These are phyloP conservation scores for Eupithecia subumbrata DNA, from an alignment of 2,888 invertebrate genomes.

Conservation along the genomic window DNA sequence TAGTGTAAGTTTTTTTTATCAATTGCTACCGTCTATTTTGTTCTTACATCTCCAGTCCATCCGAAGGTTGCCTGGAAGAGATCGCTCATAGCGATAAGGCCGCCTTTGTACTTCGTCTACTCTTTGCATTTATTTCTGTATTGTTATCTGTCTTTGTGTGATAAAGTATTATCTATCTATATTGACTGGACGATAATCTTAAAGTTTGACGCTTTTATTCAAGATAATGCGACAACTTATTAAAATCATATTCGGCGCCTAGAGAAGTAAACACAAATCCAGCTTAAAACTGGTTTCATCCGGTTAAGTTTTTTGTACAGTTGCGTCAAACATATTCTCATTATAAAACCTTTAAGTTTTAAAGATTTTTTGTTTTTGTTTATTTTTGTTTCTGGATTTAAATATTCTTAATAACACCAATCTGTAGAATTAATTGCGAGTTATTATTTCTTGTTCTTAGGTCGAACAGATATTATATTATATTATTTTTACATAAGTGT, in stretches of 20 bases:
- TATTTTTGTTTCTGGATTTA: neutral
- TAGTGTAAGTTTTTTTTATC: too few species aligned
- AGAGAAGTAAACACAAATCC: neutral
- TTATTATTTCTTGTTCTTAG: neutral
- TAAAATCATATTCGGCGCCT: neutral
- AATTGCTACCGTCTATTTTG: too few species aligned
- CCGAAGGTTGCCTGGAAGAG: too few species aligned
- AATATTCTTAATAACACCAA: neutral
- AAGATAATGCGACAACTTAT: neutral
- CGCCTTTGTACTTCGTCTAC: too few species aligned
- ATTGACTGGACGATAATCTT: neutral
- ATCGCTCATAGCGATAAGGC: too few species aligned
- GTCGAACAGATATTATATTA: neutral
- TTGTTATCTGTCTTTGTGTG: too few species aligned
- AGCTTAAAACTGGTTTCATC: neutral
- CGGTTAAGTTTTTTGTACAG: constrained; percentile 5
- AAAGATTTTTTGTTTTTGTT: neutral
- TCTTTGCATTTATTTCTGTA: too few species aligned
- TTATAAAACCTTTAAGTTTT: neutral
- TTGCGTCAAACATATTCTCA: constrained; percentile 9
- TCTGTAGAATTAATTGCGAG: neutral
- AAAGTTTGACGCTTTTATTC: neutral
- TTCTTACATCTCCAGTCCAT: too few species aligned
- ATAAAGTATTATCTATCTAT: too few species aligned
- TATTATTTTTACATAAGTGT: neutral